Conservation (phyloP, 1,140 invertebrate genomes). For the Drosophila prosaltans region DNA sequence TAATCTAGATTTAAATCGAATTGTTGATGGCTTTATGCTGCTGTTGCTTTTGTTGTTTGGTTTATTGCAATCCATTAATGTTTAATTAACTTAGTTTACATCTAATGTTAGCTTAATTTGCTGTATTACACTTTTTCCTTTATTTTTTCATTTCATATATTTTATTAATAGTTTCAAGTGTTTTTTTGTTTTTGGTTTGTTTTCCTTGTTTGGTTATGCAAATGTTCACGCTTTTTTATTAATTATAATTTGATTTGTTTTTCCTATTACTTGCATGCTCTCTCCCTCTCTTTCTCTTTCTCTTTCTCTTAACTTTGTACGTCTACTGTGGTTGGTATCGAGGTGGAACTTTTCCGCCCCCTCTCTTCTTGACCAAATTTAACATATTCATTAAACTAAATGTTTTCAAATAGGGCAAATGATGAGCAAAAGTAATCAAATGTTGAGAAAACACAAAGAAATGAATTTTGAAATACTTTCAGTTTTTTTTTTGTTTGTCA, state of each 20-base stretch:
- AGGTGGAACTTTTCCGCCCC: conserved; percentile 16
- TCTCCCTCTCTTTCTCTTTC: too few relatives aligned
- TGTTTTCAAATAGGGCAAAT: conserved; percentile 48
- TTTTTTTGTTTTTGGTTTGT: conserved; percentile 28
- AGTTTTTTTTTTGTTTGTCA: conserved; percentile 27
- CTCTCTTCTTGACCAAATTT: conserved; percentile 35
- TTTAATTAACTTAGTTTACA: conserved; percentile 79
- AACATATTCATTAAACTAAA: conserved; percentile 32
- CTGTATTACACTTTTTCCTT: conserved; percentile 52
- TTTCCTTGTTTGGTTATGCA: conserved; percentile 74
- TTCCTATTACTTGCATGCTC: conserved; percentile 19
- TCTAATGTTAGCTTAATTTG: conserved; percentile 80
- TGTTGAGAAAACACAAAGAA: conserved; percentile 1
- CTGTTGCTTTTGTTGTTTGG: conserved; percentile 24
- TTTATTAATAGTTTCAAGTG: conserved; percentile 20
- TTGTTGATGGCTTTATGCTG: conserved; percentile 17
- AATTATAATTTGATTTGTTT: conserved; percentile 63
- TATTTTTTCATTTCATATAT: conserved; percentile 22
- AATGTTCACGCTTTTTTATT: conserved; percentile 65
- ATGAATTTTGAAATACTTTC: conserved; percentile 31
- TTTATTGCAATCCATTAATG: conserved; percentile 64
- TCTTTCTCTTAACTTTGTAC: conserved; percentile 63
- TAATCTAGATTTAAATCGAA: conserved; percentile 33
- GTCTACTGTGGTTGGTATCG: conserved; percentile 53
- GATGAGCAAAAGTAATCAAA: neutral